phyloP scores from a whole-genome alignment of 2,113 vertebrate species.

The Motacilla tschutschensis region DNA sequence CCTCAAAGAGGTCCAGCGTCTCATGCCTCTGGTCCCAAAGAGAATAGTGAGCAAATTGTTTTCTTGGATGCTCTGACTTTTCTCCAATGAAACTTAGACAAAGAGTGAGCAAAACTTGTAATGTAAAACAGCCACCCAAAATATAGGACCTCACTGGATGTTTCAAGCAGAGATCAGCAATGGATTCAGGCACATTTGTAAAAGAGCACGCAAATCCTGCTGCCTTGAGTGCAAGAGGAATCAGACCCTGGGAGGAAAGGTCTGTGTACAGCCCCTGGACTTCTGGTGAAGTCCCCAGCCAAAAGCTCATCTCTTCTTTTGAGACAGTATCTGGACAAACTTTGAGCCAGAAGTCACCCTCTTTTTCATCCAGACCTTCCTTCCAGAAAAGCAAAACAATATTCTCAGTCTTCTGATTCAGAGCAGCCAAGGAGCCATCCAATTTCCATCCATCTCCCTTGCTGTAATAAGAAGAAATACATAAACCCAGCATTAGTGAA shows the following conservation, averaged over 20 bases:
- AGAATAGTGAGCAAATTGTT: not conserved
- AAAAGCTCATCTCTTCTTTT: not conserved
- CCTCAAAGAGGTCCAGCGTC: not conserved
- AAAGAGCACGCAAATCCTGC: not conserved
- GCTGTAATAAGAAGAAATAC: not conserved
- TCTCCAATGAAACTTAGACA: not conserved
- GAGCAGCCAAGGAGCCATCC: not conserved
- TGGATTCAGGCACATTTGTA: not conserved
- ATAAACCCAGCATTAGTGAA: not conserved
- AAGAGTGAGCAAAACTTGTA: not conserved
- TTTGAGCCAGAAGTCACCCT: not conserved
- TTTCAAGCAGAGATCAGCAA: rapidly evolving
- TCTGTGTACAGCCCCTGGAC: not conserved
- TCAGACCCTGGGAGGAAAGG: not conserved
- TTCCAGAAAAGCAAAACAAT: not conserved
- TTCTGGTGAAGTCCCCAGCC: not conserved
- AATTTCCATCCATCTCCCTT: rapidly evolving
- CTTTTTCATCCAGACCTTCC: not conserved
- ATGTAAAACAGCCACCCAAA: not conserved
- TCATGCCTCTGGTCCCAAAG: not conserved
- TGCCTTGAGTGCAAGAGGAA: not conserved
- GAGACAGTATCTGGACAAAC: not conserved
- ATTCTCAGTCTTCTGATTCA: not conserved
- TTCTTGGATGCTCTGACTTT: not conserved
- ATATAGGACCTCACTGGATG: not conserved